Conservation (phyloP, 2,113 vertebrate species). For the Aythya baeri region DNA sequence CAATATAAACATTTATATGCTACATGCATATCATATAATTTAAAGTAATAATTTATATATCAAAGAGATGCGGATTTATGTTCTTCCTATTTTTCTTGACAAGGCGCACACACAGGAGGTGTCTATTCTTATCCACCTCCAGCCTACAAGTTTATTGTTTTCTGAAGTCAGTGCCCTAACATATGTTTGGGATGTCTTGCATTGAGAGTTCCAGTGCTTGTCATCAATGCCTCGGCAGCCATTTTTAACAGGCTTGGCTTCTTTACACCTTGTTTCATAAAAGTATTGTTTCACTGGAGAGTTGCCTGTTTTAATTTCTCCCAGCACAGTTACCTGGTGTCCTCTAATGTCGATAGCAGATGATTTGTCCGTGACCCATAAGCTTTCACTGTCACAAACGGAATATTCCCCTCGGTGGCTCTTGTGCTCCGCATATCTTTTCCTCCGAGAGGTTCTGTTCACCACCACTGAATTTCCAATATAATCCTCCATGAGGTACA, state of each 20-base stretch:
- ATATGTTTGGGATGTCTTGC: constrained; percentile 94
- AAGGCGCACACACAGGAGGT: constrained; percentile 96
- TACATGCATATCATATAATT: constrained; percentile 99
- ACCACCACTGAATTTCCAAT: constrained; percentile 67
- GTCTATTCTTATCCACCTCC: constrained; percentile 98
- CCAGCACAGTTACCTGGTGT: constrained; percentile 88
- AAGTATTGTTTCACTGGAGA: constrained; percentile 94
- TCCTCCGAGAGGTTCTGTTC: constrained; percentile 89
- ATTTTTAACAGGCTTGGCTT: constrained; percentile 83
- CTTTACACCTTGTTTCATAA: constrained; percentile 93
- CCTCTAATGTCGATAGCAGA: constrained; percentile 89
- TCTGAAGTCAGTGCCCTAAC: constrained; percentile 92
- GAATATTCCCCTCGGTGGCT: constrained; percentile 95
- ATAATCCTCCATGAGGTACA: constrained; percentile 91
- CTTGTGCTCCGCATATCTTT: constrained; percentile 87
- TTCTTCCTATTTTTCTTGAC: constrained; percentile 92
- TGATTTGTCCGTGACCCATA: constrained; percentile 94
- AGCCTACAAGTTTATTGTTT: constrained; percentile 84
- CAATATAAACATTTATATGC: constrained; percentile 97
- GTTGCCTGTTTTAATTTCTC: constrained; percentile 85
- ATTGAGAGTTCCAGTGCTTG: constrained; percentile 99
- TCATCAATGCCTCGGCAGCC: constrained; percentile 95
- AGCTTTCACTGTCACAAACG: constrained; percentile 94
- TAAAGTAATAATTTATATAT: constrained; percentile 99
- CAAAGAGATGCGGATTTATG: constrained; percentile 78